Conservation (phyloP, 2,888 invertebrate species). For the Chymomyza fuscimana region DNA sequence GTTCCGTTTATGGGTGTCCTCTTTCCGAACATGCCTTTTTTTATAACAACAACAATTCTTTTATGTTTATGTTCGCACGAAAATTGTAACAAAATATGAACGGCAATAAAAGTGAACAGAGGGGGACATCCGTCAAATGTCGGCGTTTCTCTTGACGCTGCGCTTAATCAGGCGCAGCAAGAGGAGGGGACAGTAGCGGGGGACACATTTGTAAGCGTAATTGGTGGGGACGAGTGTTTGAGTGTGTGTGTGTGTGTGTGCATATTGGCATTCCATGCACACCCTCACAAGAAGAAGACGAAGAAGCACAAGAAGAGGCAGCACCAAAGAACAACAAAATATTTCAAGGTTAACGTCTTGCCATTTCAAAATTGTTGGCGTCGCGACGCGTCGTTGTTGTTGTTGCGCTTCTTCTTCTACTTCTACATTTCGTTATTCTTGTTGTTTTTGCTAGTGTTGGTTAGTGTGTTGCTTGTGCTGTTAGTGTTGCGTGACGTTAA, state of each 20-base stretch:
- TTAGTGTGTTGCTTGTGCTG: constrained; percentile 27
- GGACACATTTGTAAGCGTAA: background rate
- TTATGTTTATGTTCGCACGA: constrained; percentile 44
- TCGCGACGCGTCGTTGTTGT: constrained; percentile 3
- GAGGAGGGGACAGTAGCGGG: background rate
- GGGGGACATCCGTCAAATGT: background rate
- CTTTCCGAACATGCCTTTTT: background rate
- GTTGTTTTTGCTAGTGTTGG: too few species aligned
- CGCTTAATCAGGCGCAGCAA: constrained; percentile 29
- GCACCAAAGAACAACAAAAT: constrained; percentile 25
- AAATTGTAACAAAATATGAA: constrained; percentile 22
- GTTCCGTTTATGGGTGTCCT: too few species aligned
- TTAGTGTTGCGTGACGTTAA: constrained; percentile 49
- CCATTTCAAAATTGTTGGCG: constrained; percentile 44
- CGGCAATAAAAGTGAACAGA: constrained; percentile 2
- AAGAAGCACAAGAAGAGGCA: constrained; percentile 5
- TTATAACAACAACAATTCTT: constrained; percentile 40
- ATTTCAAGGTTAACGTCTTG: constrained; percentile 64
- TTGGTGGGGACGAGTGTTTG: background rate
- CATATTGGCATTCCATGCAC: background rate
- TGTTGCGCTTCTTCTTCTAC: background rate
- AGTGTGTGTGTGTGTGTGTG: background rate
- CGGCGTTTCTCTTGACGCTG: constrained; percentile 5
- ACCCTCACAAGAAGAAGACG: background rate
- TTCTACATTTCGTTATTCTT: too few species aligned